phyloP scores from a whole-genome alignment of 2,888 invertebrate genomes.

The Melitaea athalia region DNA sequence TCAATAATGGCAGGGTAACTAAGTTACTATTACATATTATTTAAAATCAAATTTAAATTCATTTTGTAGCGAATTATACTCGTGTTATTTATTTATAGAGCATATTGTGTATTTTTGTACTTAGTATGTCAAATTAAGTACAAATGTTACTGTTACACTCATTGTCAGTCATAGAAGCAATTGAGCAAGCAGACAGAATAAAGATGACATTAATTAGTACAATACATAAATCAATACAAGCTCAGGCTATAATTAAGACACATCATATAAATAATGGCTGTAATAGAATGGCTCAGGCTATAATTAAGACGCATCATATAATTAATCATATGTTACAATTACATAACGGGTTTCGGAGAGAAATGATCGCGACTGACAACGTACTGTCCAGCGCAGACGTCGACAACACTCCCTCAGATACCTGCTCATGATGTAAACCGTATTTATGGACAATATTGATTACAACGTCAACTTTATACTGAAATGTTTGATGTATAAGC shows the following conservation, averaged over 20 bases:
- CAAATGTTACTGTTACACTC: too few species aligned
- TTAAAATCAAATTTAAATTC: too few species aligned
- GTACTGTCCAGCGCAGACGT: conserved; percentile 47
- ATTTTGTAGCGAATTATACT: too few species aligned
- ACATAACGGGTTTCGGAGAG: conserved; percentile 14
- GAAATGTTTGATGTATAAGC: neutral
- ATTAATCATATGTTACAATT: conserved; percentile 9
- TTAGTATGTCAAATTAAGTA: too few species aligned
- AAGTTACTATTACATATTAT: too few species aligned
- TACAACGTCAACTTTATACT: neutral
- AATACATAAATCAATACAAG: neutral
- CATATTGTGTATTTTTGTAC: too few species aligned
- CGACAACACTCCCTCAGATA: conserved; percentile 35
- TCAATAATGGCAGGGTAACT: too few species aligned
- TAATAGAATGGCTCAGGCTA: too few species aligned
- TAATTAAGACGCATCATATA: neutral
- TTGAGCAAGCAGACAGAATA: too few species aligned
- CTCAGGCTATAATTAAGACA: neutral
- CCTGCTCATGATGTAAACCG: conserved; percentile 24
- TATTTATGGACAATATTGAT: conserved; percentile 2
- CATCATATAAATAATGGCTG: neutral
- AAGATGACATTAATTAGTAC: too few species aligned
- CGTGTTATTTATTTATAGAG: too few species aligned
- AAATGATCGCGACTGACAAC: conserved; percentile 40
- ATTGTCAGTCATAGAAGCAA: too few species aligned